A percentile compares a stretch with the other conserved stretches of the same genome.
phyloP scores from a whole-genome alignment of 2,797 vertebrate species.

The Liasis olivaceus region DNA sequence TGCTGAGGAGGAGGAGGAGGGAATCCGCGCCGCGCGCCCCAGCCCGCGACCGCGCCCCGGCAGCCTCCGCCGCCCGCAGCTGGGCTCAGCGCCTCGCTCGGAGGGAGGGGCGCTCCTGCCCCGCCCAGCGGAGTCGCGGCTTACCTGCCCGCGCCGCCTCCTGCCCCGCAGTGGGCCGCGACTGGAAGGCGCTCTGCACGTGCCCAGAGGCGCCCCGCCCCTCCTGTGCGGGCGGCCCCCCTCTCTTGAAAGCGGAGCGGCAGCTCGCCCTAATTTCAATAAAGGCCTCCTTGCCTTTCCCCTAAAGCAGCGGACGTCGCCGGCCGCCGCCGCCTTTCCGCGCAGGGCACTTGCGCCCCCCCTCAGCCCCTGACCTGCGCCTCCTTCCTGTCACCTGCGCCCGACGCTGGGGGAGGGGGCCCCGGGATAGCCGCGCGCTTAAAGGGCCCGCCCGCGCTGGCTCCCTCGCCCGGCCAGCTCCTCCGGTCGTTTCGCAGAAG shows the following conservation, averaged over 20 bases:
- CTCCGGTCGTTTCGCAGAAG: not conserved
- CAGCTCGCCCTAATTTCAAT: not conserved
- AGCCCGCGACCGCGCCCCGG: not conserved
- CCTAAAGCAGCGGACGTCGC: not conserved
- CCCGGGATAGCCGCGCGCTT: not conserved
- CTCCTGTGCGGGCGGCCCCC: no score
- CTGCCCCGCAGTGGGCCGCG: not conserved
- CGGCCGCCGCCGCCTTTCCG: not conserved
- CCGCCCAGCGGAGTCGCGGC: not conserved
- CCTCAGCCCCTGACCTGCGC: not conserved
- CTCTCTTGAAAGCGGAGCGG: not conserved
- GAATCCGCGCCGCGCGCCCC: not conserved
- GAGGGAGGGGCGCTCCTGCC: slow-evolving; percentile 12
- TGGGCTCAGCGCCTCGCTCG: not conserved
- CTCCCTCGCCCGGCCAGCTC: not conserved
- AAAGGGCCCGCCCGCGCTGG: not conserved
- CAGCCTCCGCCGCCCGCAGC: not conserved
- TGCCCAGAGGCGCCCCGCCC: not conserved
- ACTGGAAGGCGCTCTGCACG: not conserved
- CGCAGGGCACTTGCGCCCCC: not conserved
- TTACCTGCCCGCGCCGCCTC: slow-evolving; percentile 11
- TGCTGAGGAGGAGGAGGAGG: not conserved
- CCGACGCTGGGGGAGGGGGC: not conserved
- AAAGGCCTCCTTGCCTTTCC: not conserved
- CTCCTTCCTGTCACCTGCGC: not conserved